Evolutionary conservation across 1,140 invertebrate genomes (phyloP), one percentile per base, ranked within the genome.

Genomic region (Pachypeltis micranthus): DNA sequence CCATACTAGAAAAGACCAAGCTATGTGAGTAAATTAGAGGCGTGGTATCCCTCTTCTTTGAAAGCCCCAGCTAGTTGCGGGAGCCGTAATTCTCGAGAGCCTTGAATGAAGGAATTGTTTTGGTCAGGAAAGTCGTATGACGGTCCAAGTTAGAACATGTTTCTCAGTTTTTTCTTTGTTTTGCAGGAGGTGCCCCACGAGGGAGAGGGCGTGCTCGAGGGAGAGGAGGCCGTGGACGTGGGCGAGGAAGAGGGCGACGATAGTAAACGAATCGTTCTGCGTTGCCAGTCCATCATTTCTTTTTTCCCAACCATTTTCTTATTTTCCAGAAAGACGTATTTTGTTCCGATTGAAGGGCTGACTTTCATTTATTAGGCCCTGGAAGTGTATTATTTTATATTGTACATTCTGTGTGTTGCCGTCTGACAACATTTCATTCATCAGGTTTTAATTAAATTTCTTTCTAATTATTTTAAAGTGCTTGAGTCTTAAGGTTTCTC

Each of bases 141-240:
- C 7, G n/a, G 7, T n/a, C n/a, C 34, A 39, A 7, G n/a, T 39
- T 10, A 10, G 7, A n/a, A 7, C 34, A 39, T 39, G n/a, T 10
- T 39, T 39, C 34, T 10, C n/a, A 7, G 34, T 39, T 39, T 39
- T 39, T 39, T n/a, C 21, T 54, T 10, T 54, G 7, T 54, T 54
- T 23, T 24, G 19, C 16, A 28, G 58, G 47, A 21, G 63, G 59
- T 23, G 44, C 44, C 14, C 24, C 44, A 7, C 39, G 69, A 23
- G 68, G 68, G 10, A 44, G 67, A 19, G 65, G 67, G 12, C 62
- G 65, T 56, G 65, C 65, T 26, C 60, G 65, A 21, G 65, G 66
- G 7, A 67, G 67, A 25, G 29, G 67, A 25, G 66, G 67, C 26
- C 63, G 66, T 10, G 65, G 65, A 7, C 54, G 63, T 2, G 60